Conservation (phyloP, 2,888 invertebrate species). For the Aphrophora alni region DNA sequence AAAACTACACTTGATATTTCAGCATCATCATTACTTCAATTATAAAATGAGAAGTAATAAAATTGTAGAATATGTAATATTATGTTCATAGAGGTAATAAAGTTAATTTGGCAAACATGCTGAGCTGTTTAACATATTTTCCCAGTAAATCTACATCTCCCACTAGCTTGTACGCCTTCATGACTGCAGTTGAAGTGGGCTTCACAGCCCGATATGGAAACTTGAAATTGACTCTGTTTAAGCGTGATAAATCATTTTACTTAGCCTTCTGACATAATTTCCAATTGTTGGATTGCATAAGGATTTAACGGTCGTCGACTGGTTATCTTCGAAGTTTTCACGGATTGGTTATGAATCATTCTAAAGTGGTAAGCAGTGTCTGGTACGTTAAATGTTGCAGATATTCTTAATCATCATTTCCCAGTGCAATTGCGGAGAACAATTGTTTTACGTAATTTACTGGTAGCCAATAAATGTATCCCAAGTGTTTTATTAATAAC, state of each 20-base stretch:
- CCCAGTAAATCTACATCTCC: background rate
- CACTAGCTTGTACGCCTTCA: background rate
- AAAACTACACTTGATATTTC: too few species aligned
- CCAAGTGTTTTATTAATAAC: too few species aligned
- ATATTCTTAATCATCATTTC: too few species aligned
- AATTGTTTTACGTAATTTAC: too few species aligned
- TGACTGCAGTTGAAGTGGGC: background rate
- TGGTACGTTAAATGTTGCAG: too few species aligned
- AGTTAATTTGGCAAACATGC: background rate
- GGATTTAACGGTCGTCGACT: background rate
- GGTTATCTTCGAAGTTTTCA: background rate
- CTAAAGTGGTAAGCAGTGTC: too few species aligned
- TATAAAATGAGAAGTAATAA: too few species aligned
- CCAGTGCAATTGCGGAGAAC: too few species aligned
- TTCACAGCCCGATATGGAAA: background rate
- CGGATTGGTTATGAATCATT: too few species aligned
- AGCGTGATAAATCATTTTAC: background rate
- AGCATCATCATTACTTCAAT: too few species aligned
- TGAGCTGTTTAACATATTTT: background rate
- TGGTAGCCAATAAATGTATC: too few species aligned
- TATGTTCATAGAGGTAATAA: background rate
- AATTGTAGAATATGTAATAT: too few species aligned
- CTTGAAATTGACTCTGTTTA: background rate
- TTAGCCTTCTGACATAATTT: background rate
- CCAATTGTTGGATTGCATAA: background rate